Conservation (phyloP, 2,888 invertebrate genomes). For the Rhamphomyia laevipes region DNA sequence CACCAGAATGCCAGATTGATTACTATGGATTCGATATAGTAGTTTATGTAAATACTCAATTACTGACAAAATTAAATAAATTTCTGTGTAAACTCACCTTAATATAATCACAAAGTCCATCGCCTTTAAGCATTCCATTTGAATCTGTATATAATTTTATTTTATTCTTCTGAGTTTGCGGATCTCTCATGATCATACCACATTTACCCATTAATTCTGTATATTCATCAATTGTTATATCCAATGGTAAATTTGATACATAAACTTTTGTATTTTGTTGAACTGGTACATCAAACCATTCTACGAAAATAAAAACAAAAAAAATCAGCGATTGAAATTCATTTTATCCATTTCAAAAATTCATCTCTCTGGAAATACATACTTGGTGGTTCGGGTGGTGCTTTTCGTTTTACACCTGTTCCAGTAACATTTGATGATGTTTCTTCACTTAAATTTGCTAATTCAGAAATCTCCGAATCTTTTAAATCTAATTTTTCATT, state of each 20-base stretch:
- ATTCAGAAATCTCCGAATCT: slow-evolving; percentile 22
- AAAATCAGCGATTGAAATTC: neutral
- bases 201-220: slow-evolving; percentile 90
- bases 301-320: slow-evolving; percentile 28
- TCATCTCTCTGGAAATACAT: slow-evolving; percentile 13
- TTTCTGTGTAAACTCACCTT: slow-evolving; percentile 50
- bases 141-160: slow-evolving; percentile 82
- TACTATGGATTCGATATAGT: too few species aligned
- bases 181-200: slow-evolving; percentile 86
- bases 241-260: slow-evolving; percentile 80
- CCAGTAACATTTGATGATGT: slow-evolving; percentile 8
- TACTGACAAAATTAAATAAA: neutral
- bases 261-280: slow-evolving; percentile 91
- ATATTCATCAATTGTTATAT: slow-evolving; percentile 81
- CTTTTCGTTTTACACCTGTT: slow-evolving; percentile 37
- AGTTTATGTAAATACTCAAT: too few species aligned
- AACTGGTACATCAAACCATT: slow-evolving; percentile 90
- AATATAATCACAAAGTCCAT: slow-evolving; percentile 91
- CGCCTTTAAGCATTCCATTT: slow-evolving; percentile 80
- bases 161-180: slow-evolving; percentile 66
- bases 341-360: neutral
- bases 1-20: too few species aligned
- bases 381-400: slow-evolving; percentile 40
- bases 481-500: slow-evolving; percentile 21
- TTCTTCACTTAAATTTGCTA: slow-evolving; percentile 22